phyloP scores from a whole-genome alignment of 2,797 vertebrate genomes.

The Macropus fuliginosus region DNA sequence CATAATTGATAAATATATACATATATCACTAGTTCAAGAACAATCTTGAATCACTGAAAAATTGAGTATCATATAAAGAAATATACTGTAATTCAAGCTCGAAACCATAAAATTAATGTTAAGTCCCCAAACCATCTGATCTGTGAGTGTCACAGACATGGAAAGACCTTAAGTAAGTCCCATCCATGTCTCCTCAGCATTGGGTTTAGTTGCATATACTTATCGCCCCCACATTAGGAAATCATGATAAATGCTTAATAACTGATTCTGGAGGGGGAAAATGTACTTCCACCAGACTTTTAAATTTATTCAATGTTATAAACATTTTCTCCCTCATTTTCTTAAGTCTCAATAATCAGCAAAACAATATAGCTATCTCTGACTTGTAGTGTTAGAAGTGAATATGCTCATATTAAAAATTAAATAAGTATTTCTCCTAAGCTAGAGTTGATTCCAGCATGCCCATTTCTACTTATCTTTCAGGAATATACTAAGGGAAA shows the following conservation, averaged over 20 bases:
- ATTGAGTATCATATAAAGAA: background rate
- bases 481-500: slow-evolving; percentile 6
- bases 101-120: background rate
- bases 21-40: background rate
- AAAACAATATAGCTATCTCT: background rate
- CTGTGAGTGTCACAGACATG: background rate
- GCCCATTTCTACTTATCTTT: background rate
- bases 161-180: background rate
- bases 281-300: background rate
- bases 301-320: background rate
- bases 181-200: background rate
- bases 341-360: background rate
- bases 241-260: background rate
- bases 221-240: background rate
- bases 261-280: background rate
- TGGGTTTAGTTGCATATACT: background rate
- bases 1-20: background rate
- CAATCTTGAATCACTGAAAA: background rate
- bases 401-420: background rate
- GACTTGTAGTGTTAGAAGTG: background rate
- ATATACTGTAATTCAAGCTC: background rate
- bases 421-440: background rate
- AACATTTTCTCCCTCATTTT: background rate
- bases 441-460: background rate
- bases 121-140: background rate